A percentile compares a stretch with the other conserved stretches of the same genome.
Conservation (phyloP, 2,113 vertebrate genomes). For the Scophthalmus maximus region DNA sequence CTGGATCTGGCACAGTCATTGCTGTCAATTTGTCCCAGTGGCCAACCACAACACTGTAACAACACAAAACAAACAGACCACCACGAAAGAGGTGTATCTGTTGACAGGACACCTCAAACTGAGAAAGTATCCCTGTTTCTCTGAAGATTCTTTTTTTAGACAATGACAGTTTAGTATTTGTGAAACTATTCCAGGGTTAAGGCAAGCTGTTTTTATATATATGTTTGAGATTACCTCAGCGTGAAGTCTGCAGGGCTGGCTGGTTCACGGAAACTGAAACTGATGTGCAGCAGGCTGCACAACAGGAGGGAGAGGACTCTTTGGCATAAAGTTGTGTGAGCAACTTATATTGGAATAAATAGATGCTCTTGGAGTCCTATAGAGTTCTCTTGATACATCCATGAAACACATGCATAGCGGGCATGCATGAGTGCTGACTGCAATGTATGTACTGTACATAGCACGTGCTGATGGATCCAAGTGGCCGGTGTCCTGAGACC, state of each 20-base stretch:
- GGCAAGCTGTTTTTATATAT: background rate
- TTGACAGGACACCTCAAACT: background rate
- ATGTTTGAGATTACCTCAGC: background rate
- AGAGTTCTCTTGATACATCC: background rate
- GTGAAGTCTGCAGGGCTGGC: background rate
- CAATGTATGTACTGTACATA: too few relatives aligned
- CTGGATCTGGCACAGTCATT: background rate
- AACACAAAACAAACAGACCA: background rate
- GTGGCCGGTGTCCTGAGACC: too few relatives aligned
- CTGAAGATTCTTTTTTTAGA: background rate
- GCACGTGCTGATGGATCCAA: too few relatives aligned
- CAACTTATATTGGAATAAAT: slow-evolving; percentile 11
- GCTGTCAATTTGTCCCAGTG: background rate
- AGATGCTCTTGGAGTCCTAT: background rate
- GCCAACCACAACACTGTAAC: background rate
- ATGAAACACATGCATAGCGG: too few relatives aligned
- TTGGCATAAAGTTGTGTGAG: background rate
- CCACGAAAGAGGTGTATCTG: background rate
- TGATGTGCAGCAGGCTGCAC: background rate
- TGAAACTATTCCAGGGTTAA: background rate
- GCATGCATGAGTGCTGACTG: too few relatives aligned
- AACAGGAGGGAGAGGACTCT: background rate
- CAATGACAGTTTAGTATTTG: background rate
- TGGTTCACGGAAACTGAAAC: background rate
- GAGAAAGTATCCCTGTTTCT: background rate